Conservation (phyloP, 2,113 vertebrate genomes). For the Cisticola juncidis region DNA sequence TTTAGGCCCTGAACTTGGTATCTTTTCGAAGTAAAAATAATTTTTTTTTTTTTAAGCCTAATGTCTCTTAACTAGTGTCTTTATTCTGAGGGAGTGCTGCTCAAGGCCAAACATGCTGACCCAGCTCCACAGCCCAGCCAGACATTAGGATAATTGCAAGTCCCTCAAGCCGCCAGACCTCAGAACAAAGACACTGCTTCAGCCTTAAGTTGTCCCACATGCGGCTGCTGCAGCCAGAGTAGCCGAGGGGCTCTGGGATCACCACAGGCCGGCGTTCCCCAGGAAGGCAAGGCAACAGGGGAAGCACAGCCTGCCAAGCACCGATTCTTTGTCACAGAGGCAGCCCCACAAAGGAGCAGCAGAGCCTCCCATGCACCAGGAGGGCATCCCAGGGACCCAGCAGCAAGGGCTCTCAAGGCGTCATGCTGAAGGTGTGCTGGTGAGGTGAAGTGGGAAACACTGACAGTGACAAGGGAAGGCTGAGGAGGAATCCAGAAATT, state of each 20-base stretch:
- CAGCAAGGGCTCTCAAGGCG: accelerated
- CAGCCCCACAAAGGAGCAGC: neutral
- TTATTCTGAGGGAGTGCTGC: neutral
- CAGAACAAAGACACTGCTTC: constrained; percentile 36
- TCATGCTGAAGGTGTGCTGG: neutral
- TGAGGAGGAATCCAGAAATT: neutral
- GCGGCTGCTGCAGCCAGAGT: accelerated
- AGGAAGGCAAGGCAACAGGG: neutral
- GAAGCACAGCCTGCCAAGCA: neutral
- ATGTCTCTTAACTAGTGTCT: neutral
- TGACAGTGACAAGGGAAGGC: neutral
- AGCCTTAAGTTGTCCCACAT: neutral
- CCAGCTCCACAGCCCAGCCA: neutral
- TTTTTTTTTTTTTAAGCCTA: neutral
- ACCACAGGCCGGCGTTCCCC: accelerated
- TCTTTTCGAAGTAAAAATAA: neutral
- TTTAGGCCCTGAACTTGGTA: neutral
- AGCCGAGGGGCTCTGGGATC: neutral
- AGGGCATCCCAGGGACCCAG: neutral
- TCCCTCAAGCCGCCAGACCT: neutral
- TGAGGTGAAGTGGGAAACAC: neutral
- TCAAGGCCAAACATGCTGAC: neutral
- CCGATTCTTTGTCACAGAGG: accelerated
- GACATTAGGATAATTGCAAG: neutral
- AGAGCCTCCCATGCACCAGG: neutral